These are phyloP conservation scores for Rotaria magnacalcarata DNA, from an alignment of 2,888 invertebrate species.

Conservation along the genomic window DNA sequence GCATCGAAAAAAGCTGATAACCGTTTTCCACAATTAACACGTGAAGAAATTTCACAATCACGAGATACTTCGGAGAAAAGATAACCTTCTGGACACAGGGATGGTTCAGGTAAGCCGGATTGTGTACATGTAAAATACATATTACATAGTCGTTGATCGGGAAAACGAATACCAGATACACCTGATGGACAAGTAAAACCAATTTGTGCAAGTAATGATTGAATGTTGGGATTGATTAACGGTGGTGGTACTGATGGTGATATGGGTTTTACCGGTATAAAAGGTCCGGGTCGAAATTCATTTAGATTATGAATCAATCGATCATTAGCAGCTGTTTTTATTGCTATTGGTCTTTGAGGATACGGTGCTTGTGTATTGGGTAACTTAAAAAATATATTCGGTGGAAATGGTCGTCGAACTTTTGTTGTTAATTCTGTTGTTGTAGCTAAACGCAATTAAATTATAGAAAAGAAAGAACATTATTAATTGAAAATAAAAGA, in stretches of 20 bases:
- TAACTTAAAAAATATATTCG: not conserved
- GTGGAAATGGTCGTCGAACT: not conserved
- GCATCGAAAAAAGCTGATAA: conserved; percentile 38
- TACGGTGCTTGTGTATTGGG: not conserved
- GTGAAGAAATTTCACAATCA: conserved; percentile 39
- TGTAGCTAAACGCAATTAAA: not conserved
- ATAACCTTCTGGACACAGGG: conserved; percentile 43
- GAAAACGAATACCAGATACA: conserved; percentile 14
- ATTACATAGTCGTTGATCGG: conserved; percentile 41
- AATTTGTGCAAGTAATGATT: conserved; percentile 13
- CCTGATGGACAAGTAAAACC: conserved; percentile 16
- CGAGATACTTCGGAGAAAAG: conserved; percentile 34
- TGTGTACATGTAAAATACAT: conserved; percentile 40
- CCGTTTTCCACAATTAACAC: conserved; percentile 42
- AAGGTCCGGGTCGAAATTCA: not conserved
- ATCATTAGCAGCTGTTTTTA: not conserved
- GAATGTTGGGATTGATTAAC: not conserved
- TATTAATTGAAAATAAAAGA: not conserved
- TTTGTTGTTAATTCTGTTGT: not conserved
- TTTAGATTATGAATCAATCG: not conserved
- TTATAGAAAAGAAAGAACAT: not conserved
- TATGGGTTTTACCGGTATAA: not conserved
- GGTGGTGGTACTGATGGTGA: not conserved
- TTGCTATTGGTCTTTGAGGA: not conserved
- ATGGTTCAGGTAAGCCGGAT: conserved; percentile 37